A percentile compares a stretch with the other conserved stretches of the same genome.
These are phyloP conservation scores for Diarsia rubi DNA, from an alignment of 2,888 invertebrate species.

Conservation along the genomic window DNA sequence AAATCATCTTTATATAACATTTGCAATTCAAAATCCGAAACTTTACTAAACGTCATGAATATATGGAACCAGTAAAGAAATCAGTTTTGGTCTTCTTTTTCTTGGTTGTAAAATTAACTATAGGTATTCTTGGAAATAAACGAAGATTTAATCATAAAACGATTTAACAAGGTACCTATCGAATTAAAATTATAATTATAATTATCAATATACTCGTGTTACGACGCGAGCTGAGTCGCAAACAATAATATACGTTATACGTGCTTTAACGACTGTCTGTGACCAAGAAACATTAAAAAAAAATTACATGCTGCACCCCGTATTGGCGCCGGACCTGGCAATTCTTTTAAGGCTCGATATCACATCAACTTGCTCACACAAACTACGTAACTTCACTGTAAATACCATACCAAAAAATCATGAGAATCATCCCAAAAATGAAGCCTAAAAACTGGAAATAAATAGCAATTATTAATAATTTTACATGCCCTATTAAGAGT, in stretches of 20 bases:
- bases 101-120: background rate
- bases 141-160: background rate
- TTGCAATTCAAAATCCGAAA: background rate
- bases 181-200: constrained; percentile 27
- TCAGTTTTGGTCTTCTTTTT: background rate
- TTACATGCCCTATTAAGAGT: constrained; percentile 80
- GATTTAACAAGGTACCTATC: background rate
- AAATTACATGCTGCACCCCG: constrained; percentile 34
- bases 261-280: constrained; percentile 36
- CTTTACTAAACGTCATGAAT: background rate
- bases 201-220: constrained; percentile 11
- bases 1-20: background rate
- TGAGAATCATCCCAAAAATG: constrained; percentile 47
- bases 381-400: constrained; percentile 20
- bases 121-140: background rate
- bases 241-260: constrained; percentile 48
- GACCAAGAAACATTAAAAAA: constrained; percentile 37
- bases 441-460: constrained; percentile 53
- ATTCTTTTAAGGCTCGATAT: constrained; percentile 5
- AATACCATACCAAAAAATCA: constrained; percentile 36
- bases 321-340: constrained; percentile 19
- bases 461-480: constrained; percentile 81
- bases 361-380: constrained; percentile 24
- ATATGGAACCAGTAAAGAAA: background rate
- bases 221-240: constrained; percentile 17